These are phyloP conservation scores for Thunnus albacares DNA, from an alignment of 2,797 vertebrate genomes.

Conservation along the genomic window DNA sequence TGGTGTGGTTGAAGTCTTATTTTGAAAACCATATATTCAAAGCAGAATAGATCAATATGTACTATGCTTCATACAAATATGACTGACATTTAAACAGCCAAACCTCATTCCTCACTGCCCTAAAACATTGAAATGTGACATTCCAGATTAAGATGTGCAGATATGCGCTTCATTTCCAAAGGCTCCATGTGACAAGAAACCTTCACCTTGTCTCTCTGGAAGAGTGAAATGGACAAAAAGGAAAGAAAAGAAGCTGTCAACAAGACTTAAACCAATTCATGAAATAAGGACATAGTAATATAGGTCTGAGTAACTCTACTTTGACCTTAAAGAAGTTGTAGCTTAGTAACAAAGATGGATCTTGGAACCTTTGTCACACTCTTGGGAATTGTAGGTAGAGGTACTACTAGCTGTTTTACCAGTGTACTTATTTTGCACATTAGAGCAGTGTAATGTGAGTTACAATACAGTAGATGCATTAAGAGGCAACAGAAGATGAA, in stretches of 20 bases:
- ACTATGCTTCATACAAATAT: slow-evolving; percentile 16
- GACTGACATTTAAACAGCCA: slow-evolving; percentile 41
- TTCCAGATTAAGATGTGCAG: slow-evolving; percentile 25
- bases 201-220: slow-evolving; percentile 20
- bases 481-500: too few relatives aligned
- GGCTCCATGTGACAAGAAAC: neutral
- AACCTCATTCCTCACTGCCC: neutral
- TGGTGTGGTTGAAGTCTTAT: neutral
- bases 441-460: too few relatives aligned
- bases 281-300: too few relatives aligned
- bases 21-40: slow-evolving; percentile 6
- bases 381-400: too few relatives aligned
- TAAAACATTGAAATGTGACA: slow-evolving; percentile 29
- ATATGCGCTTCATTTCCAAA: slow-evolving; percentile 19
- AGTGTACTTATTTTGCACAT: too few relatives aligned
- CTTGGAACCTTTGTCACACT: too few relatives aligned
- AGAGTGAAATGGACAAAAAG: neutral
- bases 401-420: too few relatives aligned
- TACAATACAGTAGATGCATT: too few relatives aligned
- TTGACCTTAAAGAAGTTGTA: too few relatives aligned
- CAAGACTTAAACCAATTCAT: too few relatives aligned
- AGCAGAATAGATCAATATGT: slow-evolving; percentile 7
- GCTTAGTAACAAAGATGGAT: too few relatives aligned
- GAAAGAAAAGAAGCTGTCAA: neutral
- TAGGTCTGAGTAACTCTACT: too few relatives aligned